Conservation (phyloP, 1,140 invertebrate species). For the Arion vulgaris region DNA sequence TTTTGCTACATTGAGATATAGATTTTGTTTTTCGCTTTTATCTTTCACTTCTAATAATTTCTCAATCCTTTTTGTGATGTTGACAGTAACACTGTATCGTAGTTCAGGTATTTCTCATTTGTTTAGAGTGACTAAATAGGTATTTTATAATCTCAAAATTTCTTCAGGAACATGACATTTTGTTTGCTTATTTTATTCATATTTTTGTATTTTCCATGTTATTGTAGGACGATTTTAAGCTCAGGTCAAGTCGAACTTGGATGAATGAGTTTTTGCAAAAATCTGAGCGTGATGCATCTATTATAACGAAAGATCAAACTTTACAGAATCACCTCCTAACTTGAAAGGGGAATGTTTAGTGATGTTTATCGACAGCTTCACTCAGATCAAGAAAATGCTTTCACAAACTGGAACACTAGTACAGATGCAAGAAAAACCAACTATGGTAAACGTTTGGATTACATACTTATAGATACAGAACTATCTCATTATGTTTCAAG, state of each 20-base stretch:
- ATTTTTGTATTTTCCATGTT: not conserved
- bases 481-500: conserved; percentile 66
- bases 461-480: conserved; percentile 73
- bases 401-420: conserved; percentile 76
- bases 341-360: conserved; percentile 68
- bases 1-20: too few relatives aligned
- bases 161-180: not conserved
- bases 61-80: too few relatives aligned
- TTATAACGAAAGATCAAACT: conserved; percentile 44
- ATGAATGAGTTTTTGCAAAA: conserved; percentile 67
- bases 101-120: too few relatives aligned
- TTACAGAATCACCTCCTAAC: conserved; percentile 45
- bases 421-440: conserved; percentile 75
- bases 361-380: conserved; percentile 76
- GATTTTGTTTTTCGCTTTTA: too few relatives aligned
- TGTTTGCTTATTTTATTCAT: not conserved
- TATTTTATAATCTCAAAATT: not conserved
- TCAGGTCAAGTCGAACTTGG: conserved; percentile 70
- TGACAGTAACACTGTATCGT: too few relatives aligned
- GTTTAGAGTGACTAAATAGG: too few relatives aligned
- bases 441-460: conserved; percentile 77
- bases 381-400: conserved; percentile 72
- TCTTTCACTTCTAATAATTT: too few relatives aligned
- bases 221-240: conserved; percentile 63
- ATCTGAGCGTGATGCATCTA: conserved; percentile 51